A percentile compares a stretch with the other conserved stretches of the same genome.
Evolutionary conservation across 64 coral and sea anemone genomes (phyloP).

Genomic region (Catalaphyllia jardinei): DNA sequence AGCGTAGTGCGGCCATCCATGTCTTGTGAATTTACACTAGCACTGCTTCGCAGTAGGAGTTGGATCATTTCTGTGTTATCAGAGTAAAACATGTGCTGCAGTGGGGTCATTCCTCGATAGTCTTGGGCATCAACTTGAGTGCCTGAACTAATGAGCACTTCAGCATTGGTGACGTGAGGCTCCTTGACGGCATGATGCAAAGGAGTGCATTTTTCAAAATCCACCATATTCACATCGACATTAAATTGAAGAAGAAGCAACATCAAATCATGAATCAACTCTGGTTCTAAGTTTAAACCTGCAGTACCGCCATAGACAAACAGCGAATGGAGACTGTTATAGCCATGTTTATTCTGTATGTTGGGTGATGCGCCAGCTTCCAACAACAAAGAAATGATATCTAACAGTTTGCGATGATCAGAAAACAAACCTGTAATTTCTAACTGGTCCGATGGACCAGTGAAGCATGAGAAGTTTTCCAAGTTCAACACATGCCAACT

Average conservation of each 20-base stretch:
- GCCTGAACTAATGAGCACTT: conserved; percentile 5
- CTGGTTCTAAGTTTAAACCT: background rate
- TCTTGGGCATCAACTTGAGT: background rate
- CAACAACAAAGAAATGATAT: conserved; percentile 17
- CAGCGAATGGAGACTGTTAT: conserved; percentile 19
- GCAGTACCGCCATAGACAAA: conserved; percentile 46
- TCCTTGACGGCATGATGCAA: conserved; percentile 47
- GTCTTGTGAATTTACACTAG: conserved; percentile 13
- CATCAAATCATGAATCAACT: background rate
- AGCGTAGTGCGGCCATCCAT: conserved; percentile 10
- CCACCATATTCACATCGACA: conserved; percentile 36
- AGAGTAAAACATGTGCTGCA: conserved; percentile 21
- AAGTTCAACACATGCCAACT: background rate
- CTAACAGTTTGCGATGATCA: background rate
- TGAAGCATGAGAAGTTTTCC: too few species aligned
- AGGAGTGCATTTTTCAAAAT: conserved; percentile 47
- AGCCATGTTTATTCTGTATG: conserved; percentile 38
- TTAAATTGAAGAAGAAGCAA: background rate
- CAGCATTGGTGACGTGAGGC: background rate
- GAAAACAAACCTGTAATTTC: background rate
- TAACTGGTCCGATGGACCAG: background rate
- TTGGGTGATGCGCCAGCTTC: conserved; percentile 43
- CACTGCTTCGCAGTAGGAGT: background rate
- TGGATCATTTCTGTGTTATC: conserved; percentile 18
- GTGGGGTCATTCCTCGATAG: conserved; percentile 29